Percentiles rank a stretch among this genome's conserved stretches.
Evolutionary conservation across 2,888 invertebrate species (phyloP).

Genomic region (Eupithecia subfuscata): DNA sequence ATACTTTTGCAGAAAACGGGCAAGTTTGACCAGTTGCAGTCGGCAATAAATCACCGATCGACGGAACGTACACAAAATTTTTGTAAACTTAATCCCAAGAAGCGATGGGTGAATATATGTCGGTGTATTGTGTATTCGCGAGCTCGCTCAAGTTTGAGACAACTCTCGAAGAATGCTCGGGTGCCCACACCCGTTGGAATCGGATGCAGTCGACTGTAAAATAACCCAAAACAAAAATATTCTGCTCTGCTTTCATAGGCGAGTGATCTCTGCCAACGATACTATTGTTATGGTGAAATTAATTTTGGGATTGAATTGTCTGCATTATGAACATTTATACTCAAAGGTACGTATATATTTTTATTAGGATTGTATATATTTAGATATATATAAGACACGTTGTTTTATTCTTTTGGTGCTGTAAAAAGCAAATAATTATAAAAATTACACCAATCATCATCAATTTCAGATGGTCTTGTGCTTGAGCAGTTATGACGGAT

Average conservation of each 20-base stretch:
- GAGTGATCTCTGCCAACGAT: constrained; percentile 21
- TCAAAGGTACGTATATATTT: neutral
- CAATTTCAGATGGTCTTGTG: neutral
- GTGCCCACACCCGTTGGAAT: constrained; percentile 50
- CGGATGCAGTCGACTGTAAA: constrained; percentile 65
- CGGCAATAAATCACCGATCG: constrained; percentile 58
- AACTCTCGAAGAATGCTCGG: constrained; percentile 60
- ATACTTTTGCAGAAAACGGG: constrained; percentile 29
- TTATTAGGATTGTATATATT: neutral
- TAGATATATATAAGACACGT: neutral
- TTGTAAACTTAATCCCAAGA: constrained; percentile 65
- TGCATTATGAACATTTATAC: constrained; percentile 16
- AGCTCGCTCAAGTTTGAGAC: constrained; percentile 60
- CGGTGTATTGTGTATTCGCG: constrained; percentile 59
- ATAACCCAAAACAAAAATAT: constrained; percentile 66
- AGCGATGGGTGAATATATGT: constrained; percentile 53
- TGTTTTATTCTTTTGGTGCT: neutral
- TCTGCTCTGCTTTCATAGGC: constrained; percentile 52
- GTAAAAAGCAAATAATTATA: neutral
- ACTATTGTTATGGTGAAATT: constrained; percentile 30
- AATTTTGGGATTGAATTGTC: constrained; percentile 26
- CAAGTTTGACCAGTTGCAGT: constrained; percentile 40
- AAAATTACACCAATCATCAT: too few relatives aligned
- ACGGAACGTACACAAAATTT: constrained; percentile 58
- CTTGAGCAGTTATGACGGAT: neutral